Percentiles rank a stretch among this genome's conserved stretches.
Evolutionary conservation across 2,113 vertebrate species (phyloP).

Genomic region (Mesitornis unicolor): DNA sequence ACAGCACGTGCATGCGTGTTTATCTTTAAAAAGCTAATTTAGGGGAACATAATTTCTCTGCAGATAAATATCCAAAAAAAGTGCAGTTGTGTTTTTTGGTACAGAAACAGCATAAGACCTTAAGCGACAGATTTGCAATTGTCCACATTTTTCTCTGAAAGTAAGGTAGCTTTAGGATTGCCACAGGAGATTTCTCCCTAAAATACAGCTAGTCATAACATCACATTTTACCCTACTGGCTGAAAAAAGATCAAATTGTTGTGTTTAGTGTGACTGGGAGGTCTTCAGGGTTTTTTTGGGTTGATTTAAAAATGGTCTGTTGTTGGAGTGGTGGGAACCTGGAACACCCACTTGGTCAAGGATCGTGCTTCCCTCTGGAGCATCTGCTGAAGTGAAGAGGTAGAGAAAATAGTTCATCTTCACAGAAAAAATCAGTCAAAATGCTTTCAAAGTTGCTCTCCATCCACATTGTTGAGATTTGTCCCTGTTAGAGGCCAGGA

Average conservation of each 20-base stretch:
- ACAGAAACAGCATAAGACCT: neutral
- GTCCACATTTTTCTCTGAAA: neutral
- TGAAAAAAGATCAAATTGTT: neutral
- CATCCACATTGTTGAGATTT: neutral
- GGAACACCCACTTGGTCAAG: neutral
- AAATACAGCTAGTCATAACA: neutral
- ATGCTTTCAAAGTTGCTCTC: neutral
- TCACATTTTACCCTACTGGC: neutral
- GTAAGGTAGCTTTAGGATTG: neutral
- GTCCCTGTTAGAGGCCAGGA: neutral
- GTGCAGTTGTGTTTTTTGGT: neutral
- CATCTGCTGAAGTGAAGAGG: neutral
- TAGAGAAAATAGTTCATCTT: neutral
- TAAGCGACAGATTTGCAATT: neutral
- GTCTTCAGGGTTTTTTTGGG: neutral
- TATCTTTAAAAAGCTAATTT: constrained; percentile 68
- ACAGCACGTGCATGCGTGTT: constrained; percentile 72
- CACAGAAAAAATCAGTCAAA: neutral
- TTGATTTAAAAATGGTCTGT: neutral
- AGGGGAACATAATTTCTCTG: neutral
- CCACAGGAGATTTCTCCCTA: neutral
- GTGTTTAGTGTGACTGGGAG: neutral
- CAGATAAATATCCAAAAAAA: neutral
- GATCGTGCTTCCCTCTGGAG: neutral
- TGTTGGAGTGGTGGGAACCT: neutral